Evolutionary conservation across 2,888 invertebrate species (phyloP).

Genomic region (Mechanitis messenoides): DNA sequence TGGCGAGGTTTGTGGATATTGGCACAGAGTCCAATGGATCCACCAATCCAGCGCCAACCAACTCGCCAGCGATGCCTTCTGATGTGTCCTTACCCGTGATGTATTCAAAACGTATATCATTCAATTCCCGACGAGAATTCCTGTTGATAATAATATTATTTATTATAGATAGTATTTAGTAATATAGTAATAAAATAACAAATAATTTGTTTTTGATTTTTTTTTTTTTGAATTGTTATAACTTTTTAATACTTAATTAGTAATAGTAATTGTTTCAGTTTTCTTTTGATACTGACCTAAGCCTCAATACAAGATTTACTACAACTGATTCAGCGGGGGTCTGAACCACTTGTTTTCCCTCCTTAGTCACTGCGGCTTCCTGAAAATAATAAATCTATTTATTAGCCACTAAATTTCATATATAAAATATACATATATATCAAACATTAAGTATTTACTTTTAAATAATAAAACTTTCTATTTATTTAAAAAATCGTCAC

Average conservation of each 20-base stretch:
- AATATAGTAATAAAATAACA: no score
- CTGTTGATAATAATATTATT: slow-evolving; percentile 52
- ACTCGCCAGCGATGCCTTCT: slow-evolving; percentile 94
- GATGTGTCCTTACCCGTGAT: slow-evolving; percentile 91
- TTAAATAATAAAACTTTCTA: background rate
- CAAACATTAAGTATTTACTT: background rate
- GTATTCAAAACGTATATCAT: slow-evolving; percentile 98
- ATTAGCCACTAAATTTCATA: no score
- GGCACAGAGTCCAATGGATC: slow-evolving; percentile 77
- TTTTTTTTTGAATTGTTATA: no score
- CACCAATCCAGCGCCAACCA: slow-evolving; percentile 96
- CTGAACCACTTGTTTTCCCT: slow-evolving; percentile 12
- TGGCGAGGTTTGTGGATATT: slow-evolving; percentile 48
- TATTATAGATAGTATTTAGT: no score
- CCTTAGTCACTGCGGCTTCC: slow-evolving; percentile 25
- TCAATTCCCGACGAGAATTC: slow-evolving; percentile 92
- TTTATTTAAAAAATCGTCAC: slow-evolving; percentile 33
- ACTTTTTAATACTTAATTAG: no score
- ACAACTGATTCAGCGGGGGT: slow-evolving; percentile 51
- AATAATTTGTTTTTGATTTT: no score
- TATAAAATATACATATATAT: background rate
- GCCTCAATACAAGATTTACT: slow-evolving; percentile 88
- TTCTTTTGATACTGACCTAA: slow-evolving; percentile 76
- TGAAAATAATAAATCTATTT: slow-evolving; percentile 17
- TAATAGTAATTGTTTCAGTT: no score